Conservation (phyloP, 2,797 vertebrate genomes). For the Cryptoprocta ferox region DNA sequence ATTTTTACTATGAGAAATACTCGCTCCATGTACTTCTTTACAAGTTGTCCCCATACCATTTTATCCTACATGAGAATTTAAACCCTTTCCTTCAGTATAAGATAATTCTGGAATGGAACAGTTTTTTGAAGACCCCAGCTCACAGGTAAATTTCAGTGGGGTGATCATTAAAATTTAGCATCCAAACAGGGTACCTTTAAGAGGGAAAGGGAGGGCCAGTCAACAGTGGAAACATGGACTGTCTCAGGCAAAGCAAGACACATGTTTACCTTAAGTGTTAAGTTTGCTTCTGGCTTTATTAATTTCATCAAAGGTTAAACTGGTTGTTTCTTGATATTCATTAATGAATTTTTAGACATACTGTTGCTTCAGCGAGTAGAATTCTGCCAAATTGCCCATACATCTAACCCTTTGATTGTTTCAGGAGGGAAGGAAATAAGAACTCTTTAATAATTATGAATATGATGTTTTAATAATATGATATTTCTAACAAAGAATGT, state of each 20-base stretch:
- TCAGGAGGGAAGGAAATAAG: not conserved
- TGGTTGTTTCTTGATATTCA: not conserved
- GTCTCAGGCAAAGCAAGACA: not conserved
- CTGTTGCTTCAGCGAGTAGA: not conserved
- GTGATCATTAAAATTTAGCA: not conserved
- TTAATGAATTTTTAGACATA: not conserved
- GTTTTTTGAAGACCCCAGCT: not conserved
- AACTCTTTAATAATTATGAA: slow-evolving; percentile 5
- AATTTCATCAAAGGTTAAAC: not conserved
- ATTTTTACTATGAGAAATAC: not conserved
- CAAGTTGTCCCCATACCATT: not conserved
- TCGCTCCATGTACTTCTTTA: not conserved
- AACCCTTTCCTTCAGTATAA: not conserved
- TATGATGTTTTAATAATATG: not conserved
- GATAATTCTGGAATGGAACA: not conserved
- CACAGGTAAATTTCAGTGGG: not conserved
- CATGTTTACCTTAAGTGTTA: not conserved
- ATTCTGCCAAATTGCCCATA: not conserved
- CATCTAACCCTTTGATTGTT: not conserved
- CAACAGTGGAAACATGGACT: not conserved
- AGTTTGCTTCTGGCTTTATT: not conserved
- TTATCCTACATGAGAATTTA: not conserved
- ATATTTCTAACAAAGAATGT: not conserved
- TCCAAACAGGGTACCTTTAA: not conserved
- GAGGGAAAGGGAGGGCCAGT: not conserved